phyloP scores from a whole-genome alignment of 2,888 invertebrate genomes.

The Lasioglossum figueresi region DNA sequence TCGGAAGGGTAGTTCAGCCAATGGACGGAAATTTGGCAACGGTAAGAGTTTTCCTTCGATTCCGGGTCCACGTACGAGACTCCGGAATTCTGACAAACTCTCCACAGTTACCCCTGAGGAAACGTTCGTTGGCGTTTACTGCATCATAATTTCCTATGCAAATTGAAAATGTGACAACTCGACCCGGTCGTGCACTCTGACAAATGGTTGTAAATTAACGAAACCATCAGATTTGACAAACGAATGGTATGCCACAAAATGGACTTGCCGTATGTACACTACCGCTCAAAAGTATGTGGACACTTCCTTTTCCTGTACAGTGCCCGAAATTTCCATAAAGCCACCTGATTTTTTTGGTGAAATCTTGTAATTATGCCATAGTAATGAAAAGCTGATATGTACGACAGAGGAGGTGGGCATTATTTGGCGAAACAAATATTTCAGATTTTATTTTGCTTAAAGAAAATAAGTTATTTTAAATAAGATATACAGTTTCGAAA shows the following conservation, averaged over 20 bases:
- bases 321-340: too few relatives aligned
- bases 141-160: not conserved
- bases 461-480: too few relatives aligned
- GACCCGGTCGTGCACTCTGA: not conserved
- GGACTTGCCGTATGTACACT: not conserved
- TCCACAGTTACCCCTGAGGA: not conserved
- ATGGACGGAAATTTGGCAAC: constrained; percentile 9
- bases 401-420: too few relatives aligned
- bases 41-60: constrained; percentile 2
- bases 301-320: too few relatives aligned
- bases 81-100: not conserved
- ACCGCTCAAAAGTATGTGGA: too few relatives aligned
- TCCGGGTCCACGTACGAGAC: not conserved
- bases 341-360: too few relatives aligned
- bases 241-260: not conserved
- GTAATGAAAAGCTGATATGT: too few relatives aligned
- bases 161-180: constrained; percentile 3
- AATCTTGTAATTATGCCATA: too few relatives aligned
- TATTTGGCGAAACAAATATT: too few relatives aligned
- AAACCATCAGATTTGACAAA: not conserved
- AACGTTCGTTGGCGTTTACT: not conserved
- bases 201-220: not conserved
- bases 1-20: not conserved
- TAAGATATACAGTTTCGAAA: too few relatives aligned
- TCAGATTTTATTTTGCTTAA: too few relatives aligned